Evolutionary conservation across 2,888 invertebrate species (phyloP).

Genomic region (Drosophila longiperda): DNA sequence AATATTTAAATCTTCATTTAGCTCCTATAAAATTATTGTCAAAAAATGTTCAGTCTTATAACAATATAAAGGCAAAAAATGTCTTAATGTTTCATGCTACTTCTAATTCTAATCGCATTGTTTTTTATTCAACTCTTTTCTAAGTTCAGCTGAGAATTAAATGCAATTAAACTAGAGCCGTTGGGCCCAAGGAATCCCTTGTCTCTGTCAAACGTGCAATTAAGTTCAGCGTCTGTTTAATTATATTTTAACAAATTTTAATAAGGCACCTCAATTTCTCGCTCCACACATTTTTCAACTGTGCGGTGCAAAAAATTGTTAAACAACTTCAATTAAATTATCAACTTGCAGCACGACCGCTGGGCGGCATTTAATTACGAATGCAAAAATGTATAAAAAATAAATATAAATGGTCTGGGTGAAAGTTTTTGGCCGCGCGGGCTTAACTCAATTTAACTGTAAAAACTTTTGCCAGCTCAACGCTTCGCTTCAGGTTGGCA

Average conservation of each 20-base stretch:
- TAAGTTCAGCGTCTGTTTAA: slow-evolving; percentile 69
- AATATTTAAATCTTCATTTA: background rate
- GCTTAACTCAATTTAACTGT: slow-evolving; percentile 77
- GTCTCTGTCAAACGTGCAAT: slow-evolving; percentile 65
- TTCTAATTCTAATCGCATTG: slow-evolving; percentile 12
- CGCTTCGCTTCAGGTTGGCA: slow-evolving; percentile 23
- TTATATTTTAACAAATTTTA: slow-evolving; percentile 79
- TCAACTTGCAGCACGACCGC: slow-evolving; percentile 71
- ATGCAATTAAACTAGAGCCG: slow-evolving; percentile 40
- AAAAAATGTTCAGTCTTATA: background rate
- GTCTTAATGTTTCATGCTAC: background rate
- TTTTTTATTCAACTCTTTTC: slow-evolving; percentile 21
- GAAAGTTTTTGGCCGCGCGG: slow-evolving; percentile 59
- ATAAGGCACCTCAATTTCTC: slow-evolving; percentile 60
- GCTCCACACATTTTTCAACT: slow-evolving; percentile 23
- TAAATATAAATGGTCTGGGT: slow-evolving; percentile 27
- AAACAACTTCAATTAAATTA: slow-evolving; percentile 81
- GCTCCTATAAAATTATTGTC: background rate
- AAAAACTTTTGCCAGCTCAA: slow-evolving; percentile 58
- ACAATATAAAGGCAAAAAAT: background rate
- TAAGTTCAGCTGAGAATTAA: slow-evolving; percentile 11
- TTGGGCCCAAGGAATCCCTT: slow-evolving; percentile 43
- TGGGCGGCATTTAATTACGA: slow-evolving; percentile 66
- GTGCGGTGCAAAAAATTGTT: slow-evolving; percentile 58
- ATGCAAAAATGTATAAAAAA: slow-evolving; percentile 30